Base-by-base conservation (phyloP, 1,140 invertebrate genomes). In the Doryteuthis pealeii region DNA sequence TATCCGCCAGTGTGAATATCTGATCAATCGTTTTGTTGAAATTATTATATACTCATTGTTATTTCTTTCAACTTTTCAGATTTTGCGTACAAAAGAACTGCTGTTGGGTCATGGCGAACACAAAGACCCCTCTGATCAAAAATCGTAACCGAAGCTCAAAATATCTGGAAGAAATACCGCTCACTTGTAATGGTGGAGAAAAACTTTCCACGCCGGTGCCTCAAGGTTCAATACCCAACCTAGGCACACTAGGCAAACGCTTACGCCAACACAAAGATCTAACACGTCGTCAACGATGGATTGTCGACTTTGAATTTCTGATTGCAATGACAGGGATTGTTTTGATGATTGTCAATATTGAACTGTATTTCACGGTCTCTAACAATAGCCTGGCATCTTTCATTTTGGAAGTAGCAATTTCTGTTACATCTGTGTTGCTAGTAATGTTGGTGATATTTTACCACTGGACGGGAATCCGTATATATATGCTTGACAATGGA, bases 371-470 rank as follows among this genome's bases (percentile, higher is more conserved):
- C 54, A 71, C 74, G 66, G 77, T 76, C 14, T 72, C 71, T 5
- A 86, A 83, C 70, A 32, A 54, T 5, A 67, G 74, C 12, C 26
- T 71, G 0, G 77, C 75, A 0, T 85, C 85, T 8, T 73, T 83
- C 8, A 71, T 85, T 33, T 49, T 87, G 12, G 86, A 86, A 77
- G 32, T 78, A 35, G 76, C 80, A 5, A 98, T 97, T 85, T 95
- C 95, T 87, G 26, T 85, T 6, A 79, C 81, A 32, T 87, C 87
- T 0, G 72, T 80, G 12, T 58, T 82, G 12, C 77, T 87, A 31
- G 70, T 87, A 22, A 43, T 81, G 1, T 78, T 79, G 12, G 77
- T 87, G 3, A 31, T 82, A 14, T 71, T 74, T 5, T 87, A 86
- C 75, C 84, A 88, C 71, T 71, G 75, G 12, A 79, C 81, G 10